Conservation (phyloP, 2,113 vertebrate genomes). For the Platanista minor region DNA sequence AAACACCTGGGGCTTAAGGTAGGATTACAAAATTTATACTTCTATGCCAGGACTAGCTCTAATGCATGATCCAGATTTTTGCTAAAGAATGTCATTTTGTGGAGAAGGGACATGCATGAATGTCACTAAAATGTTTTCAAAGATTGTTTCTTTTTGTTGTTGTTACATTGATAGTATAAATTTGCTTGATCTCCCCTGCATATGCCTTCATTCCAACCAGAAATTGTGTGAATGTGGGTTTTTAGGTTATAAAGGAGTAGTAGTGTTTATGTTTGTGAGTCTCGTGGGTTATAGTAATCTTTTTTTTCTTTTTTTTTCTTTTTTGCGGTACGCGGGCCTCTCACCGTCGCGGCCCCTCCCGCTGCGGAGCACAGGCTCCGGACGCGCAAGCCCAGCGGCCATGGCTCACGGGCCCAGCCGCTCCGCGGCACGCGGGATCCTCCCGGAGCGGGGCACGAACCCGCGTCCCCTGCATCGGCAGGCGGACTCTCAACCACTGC, state of each 20-base stretch:
- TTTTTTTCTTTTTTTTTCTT: too few relatives aligned
- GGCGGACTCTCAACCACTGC: too few relatives aligned
- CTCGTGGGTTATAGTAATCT: background rate
- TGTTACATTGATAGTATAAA: background rate
- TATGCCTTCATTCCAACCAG: background rate
- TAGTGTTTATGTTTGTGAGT: background rate
- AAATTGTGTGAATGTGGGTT: background rate
- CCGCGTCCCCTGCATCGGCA: too few relatives aligned
- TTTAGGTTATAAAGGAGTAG: background rate
- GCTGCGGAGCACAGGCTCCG: too few relatives aligned
- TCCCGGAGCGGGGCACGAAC: too few relatives aligned
- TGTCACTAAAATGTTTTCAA: background rate
- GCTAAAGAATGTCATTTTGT: background rate
- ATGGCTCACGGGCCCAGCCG: too few relatives aligned
- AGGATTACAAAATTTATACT: constrained; percentile 35
- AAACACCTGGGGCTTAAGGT: constrained; percentile 25
- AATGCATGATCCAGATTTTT: background rate
- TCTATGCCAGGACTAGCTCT: constrained; percentile 37
- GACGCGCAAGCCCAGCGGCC: too few relatives aligned
- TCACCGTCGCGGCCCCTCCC: too few relatives aligned
- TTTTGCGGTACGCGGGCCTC: too few relatives aligned
- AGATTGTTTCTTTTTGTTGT: background rate
- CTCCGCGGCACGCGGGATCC: too few relatives aligned
- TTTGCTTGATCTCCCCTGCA: background rate
- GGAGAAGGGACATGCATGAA: background rate